These are phyloP conservation scores for Drosophila cognata DNA, from an alignment of 2,888 invertebrate species.

Conservation along the genomic window DNA sequence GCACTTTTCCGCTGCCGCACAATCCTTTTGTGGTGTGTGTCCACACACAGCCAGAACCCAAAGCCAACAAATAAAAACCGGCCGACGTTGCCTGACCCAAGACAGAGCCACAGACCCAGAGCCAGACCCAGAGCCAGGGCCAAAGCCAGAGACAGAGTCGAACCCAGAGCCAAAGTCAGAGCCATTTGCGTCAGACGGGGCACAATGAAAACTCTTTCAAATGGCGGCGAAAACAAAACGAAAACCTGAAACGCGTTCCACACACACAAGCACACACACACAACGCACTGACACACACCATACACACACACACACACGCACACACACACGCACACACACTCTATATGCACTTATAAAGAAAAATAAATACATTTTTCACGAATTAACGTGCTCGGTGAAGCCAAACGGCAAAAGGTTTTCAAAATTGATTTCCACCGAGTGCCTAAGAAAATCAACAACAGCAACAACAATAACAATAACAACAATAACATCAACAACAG, in stretches of 20 bases:
- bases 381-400: slow-evolving; percentile 75
- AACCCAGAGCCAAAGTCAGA: slow-evolving; percentile 34
- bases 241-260: slow-evolving; percentile 32
- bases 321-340: not conserved
- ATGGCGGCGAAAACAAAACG: slow-evolving; percentile 50
- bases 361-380: slow-evolving; percentile 74
- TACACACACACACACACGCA: not conserved
- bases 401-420: slow-evolving; percentile 74
- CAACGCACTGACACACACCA: not conserved
- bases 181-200: slow-evolving; percentile 58
- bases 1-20: slow-evolving; percentile 73
- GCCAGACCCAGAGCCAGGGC: not conserved
- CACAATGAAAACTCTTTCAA: slow-evolving; percentile 78
- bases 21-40: slow-evolving; percentile 61
- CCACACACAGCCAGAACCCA: slow-evolving; percentile 40
- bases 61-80: slow-evolving; percentile 3
- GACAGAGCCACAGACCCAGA: not conserved
- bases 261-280: slow-evolving; percentile 3
- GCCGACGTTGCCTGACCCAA: slow-evolving; percentile 1
- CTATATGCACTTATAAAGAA: slow-evolving; percentile 33
- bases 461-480: slow-evolving; percentile 30
- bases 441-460: slow-evolving; percentile 48
- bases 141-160: slow-evolving; percentile 36
- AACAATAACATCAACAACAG: slow-evolving; percentile 6
- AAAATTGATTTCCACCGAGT: slow-evolving; percentile 76